These are phyloP conservation scores for Periophthalmodon schlosseri DNA, from an alignment of 2,113 vertebrate genomes.

Conservation along the genomic window DNA sequence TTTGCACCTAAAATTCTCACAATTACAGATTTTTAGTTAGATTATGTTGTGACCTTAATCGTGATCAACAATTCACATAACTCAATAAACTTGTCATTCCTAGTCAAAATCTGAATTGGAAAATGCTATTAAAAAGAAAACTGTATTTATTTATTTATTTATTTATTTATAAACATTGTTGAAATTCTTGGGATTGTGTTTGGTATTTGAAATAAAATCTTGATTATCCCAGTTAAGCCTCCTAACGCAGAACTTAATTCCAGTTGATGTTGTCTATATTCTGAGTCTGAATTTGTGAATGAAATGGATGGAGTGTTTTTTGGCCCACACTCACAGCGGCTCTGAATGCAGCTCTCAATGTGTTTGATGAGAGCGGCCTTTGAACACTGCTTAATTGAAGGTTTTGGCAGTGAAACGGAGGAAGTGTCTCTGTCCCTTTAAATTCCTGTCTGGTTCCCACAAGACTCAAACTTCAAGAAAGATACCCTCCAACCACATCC, in stretches of 20 bases:
- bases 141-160: too few species aligned
- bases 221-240: neutral
- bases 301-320: neutral
- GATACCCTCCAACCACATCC: neutral
- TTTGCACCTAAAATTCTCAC: too few species aligned
- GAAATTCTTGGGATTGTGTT: neutral
- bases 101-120: neutral
- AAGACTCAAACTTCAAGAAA: neutral
- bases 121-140: neutral
- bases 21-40: too few species aligned
- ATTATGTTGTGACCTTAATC: too few species aligned
- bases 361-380: constrained; percentile 4
- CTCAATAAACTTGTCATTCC: too few species aligned
- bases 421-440: constrained; percentile 9
- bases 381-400: constrained; percentile 10
- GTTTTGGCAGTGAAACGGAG: constrained; percentile 3
- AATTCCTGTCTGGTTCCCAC: constrained; percentile 10
- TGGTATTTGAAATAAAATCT: neutral
- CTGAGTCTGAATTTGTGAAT: neutral
- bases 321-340: neutral
- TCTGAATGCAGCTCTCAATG: constrained; percentile 7
- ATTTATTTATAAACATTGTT: neutral
- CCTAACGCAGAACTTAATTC: neutral
- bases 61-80: too few species aligned
- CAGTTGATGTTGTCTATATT: neutral